A percentile compares a stretch with the other conserved stretches of the same genome.
These are phyloP conservation scores for Agrenia bidenticulata DNA, from an alignment of 2,888 invertebrate genomes.

Conservation along the genomic window DNA sequence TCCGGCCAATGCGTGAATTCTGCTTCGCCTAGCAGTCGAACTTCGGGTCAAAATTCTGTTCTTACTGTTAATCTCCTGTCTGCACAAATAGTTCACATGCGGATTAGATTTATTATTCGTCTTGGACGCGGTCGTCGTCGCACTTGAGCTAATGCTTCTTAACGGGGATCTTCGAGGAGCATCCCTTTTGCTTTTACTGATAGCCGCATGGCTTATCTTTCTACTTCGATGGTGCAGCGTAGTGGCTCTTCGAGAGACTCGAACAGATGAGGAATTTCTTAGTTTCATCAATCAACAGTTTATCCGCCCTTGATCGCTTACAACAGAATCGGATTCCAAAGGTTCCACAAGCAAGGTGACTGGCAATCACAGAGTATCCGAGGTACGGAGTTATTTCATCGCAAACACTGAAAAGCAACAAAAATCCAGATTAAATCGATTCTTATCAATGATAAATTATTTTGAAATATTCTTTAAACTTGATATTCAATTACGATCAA, in stretches of 20 bases:
- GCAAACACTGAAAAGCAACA: no score
- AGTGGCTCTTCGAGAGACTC: conserved; percentile 3
- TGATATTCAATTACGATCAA: no score
- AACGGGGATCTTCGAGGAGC: not conserved
- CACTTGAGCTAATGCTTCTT: not conserved
- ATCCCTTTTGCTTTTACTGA: conserved; percentile 17
- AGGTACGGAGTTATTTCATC: no score
- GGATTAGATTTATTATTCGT: not conserved
- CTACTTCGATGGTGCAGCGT: not conserved
- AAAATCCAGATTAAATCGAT: no score
- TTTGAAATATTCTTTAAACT: no score
- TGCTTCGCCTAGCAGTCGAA: not conserved
- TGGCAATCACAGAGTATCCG: no score
- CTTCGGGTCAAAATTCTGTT: conserved; percentile 1
- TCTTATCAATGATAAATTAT: no score
- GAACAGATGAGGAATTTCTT: conserved; percentile 30
- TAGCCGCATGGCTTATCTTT: not conserved
- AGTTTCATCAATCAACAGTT: conserved; percentile 47
- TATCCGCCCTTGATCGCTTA: no score
- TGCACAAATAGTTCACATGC: not conserved
- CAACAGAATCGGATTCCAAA: no score
- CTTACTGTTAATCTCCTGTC: not conserved
- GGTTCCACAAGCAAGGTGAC: no score
- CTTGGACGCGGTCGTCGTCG: not conserved
- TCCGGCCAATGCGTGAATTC: not conserved